Conservation (phyloP, 2,113 vertebrate species). For the Pygoscelis adeliae region DNA sequence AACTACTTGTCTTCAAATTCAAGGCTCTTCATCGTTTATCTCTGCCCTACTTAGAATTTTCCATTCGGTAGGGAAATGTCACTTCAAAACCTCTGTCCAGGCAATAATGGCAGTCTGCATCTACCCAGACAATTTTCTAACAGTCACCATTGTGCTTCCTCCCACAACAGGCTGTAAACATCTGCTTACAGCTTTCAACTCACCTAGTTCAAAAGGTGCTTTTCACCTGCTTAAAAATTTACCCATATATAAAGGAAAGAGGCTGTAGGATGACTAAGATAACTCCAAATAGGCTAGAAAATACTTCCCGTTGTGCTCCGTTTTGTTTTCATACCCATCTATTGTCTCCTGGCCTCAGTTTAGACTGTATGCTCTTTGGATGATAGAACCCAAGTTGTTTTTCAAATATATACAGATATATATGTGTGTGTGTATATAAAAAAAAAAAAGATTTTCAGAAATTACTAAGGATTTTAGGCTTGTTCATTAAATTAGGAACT, state of each 20-base stretch:
- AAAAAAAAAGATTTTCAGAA: background rate
- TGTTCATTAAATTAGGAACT: background rate
- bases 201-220: background rate
- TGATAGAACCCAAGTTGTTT: background rate
- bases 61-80: background rate
- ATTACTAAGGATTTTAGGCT: background rate
- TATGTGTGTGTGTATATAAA: background rate
- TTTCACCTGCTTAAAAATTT: background rate
- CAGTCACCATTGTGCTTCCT: background rate
- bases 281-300: background rate
- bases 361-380: background rate
- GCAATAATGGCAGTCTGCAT: background rate
- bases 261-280: background rate
- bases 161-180: background rate
- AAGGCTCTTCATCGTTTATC: background rate
- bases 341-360: background rate
- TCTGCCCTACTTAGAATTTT: background rate
- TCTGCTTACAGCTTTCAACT: background rate
- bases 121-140: background rate
- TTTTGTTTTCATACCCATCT: background rate
- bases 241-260: background rate
- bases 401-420: background rate
- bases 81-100: background rate
- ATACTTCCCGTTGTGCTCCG: fast-evolving
- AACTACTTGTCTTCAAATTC: background rate